phyloP scores from a whole-genome alignment of 2,797 vertebrate genomes.

The Mionectes olivaceus region DNA sequence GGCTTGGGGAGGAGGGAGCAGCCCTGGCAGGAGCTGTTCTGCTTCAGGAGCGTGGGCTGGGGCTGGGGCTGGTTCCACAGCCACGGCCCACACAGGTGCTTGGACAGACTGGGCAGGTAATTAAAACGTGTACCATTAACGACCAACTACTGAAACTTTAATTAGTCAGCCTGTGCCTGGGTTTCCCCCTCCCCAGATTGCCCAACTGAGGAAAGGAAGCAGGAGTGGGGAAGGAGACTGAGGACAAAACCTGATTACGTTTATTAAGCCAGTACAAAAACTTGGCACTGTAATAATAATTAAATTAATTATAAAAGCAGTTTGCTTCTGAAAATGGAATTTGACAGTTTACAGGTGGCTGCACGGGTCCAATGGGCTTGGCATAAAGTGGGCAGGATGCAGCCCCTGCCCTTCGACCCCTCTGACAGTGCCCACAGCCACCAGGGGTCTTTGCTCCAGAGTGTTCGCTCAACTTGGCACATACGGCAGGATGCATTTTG shows the following conservation, averaged over 20 bases:
- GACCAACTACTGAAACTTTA: conserved; percentile 37
- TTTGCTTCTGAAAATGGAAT: conserved; percentile 70
- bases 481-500: rapidly evolving
- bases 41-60: background rate
- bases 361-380: background rate
- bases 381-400: conserved; percentile 33
- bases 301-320: conserved; percentile 79
- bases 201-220: background rate
- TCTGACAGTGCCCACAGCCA: rapidly evolving
- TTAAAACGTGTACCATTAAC: conserved; percentile 55
- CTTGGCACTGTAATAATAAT: conserved; percentile 67
- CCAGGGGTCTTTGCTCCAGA: rapidly evolving
- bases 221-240: background rate
- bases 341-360: conserved; percentile 60
- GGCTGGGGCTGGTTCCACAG: background rate
- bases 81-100: background rate
- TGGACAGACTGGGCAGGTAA: conserved; percentile 5
- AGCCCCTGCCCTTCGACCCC: background rate
- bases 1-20: background rate
- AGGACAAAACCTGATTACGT: conserved; percentile 65
- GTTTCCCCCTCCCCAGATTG: background rate
- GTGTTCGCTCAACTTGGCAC: background rate
- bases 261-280: conserved; percentile 74
- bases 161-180: conserved; percentile 36
- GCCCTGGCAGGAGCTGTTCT: background rate